Base-by-base conservation (phyloP, 2,888 invertebrate species). In the Eulithis testata region DNA sequence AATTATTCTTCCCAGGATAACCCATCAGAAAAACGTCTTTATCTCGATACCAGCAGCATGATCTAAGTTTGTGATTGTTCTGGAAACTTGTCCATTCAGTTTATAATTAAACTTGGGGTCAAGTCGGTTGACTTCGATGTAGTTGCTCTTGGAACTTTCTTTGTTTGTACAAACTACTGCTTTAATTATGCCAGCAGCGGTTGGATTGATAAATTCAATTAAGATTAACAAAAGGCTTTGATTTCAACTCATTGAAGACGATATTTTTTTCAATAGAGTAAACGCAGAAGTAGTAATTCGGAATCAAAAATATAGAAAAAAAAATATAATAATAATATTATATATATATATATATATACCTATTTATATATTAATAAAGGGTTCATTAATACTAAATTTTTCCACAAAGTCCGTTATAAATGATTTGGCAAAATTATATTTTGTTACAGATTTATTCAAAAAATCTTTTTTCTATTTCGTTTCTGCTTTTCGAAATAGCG, bases 31-130 rank as follows among this genome's bases (percentile, higher is more conserved):
- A 77, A 81, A 75, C 74, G 76, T 72, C 72, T 76, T 67, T 79
- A 80, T 75, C 73, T 68, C 75, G 77, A 84, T 82, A 81, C 77
- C 76, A 68, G 71, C 77, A 73, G 73, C 81, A 79, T 82, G 84
- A 86, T 84, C 83, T 78, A 86, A 88, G 82, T 89, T 87, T 73
- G 72, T 78, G 86, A 87, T 86, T 87, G 89, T 88, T 81, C 81
- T 73, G 74, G 69, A 74, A 84, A 87, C 82, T 89, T 84, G 82
- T 84, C 85, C 87, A 78, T 81, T 84, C 85, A 85, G 87, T 88
- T 90, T 89, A 91, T 92, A 91, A 92, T 91, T 92, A 91, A 91
- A 90, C 83, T 89, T 78, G 76, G 88, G 49, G 86, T 88, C 89
- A 89, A 89, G 84, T 88, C 81, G 80, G 85, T 83, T 83, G 86